phyloP scores from a whole-genome alignment of 2,113 vertebrate species.

The Phalacrocorax aristotelis region DNA sequence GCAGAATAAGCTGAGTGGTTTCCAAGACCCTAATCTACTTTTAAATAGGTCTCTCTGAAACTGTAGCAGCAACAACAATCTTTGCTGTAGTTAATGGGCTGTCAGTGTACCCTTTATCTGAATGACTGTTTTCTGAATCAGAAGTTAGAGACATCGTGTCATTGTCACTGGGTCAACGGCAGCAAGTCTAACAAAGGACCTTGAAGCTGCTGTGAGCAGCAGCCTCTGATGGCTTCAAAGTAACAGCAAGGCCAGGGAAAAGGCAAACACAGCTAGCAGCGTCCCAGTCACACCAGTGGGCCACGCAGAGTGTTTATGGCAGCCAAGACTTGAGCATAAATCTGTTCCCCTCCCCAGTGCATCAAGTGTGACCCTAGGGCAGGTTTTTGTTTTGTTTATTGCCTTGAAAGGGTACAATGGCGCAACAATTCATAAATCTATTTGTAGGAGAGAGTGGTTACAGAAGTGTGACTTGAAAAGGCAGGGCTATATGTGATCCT shows the following conservation, averaged over 20 bases:
- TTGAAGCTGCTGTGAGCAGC: not conserved
- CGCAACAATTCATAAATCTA: not conserved
- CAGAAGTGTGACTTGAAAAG: not conserved
- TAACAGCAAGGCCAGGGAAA: constrained; percentile 40
- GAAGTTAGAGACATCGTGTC: constrained; percentile 40
- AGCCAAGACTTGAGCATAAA: not conserved
- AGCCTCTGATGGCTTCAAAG: not conserved
- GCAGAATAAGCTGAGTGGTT: constrained; percentile 54
- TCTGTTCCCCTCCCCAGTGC: not conserved
- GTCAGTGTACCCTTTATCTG: constrained; percentile 62
- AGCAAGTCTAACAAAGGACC: constrained; percentile 37
- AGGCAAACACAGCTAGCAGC: not conserved
- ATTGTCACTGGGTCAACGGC: constrained; percentile 24
- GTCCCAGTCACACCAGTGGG: not conserved
- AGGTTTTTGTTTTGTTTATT: not conserved
- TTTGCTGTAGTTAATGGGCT: constrained; percentile 70
- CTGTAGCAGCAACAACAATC: constrained; percentile 60
- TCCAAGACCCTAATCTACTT: constrained; percentile 68
- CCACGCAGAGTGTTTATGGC: not conserved
- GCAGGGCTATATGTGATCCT: rapidly evolving
- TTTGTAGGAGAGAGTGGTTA: not conserved
- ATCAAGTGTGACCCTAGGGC: rapidly evolving
- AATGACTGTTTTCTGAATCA: constrained; percentile 50
- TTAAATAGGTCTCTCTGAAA: constrained; percentile 68
- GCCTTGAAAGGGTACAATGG: not conserved